phyloP scores from a whole-genome alignment of 1,140 invertebrate genomes.

The Drosophila azteca region DNA sequence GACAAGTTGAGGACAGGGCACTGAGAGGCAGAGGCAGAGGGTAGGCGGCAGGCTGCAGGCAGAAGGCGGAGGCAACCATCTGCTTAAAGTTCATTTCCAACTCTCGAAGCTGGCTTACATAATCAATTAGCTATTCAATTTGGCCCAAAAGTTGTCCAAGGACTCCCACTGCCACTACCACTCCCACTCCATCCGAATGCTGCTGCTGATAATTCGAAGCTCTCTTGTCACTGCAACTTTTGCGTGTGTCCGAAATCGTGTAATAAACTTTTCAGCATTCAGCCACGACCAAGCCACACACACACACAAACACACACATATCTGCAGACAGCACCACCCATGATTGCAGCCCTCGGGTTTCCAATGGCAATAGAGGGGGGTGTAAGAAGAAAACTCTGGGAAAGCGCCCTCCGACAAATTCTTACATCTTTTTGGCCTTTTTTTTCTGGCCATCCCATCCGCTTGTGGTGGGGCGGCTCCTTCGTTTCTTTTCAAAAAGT shows the following conservation, averaged over 20 bases:
- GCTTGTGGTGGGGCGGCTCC: constrained; percentile 32
- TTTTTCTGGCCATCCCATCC: background rate
- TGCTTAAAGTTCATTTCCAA: constrained; percentile 58
- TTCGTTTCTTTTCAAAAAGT: constrained; percentile 67
- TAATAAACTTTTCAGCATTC: constrained; percentile 60
- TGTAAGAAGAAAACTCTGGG: background rate
- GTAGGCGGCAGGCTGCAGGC: too few species aligned
- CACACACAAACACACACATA: background rate
- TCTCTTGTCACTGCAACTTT: constrained; percentile 49
- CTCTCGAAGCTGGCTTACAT: constrained; percentile 40
- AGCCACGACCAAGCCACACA: constrained; percentile 1
- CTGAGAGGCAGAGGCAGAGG: background rate
- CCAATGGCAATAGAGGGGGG: background rate
- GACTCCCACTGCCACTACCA: background rate
- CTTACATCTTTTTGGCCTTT: constrained; percentile 36
- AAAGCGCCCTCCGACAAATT: constrained; percentile 22
- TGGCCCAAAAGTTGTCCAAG: constrained; percentile 44
- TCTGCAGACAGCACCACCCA: constrained; percentile 1
- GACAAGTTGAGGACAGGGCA: constrained; percentile 43
- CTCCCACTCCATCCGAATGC: constrained; percentile 18
- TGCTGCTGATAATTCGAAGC: constrained; percentile 38
- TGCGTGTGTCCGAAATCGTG: constrained; percentile 65
- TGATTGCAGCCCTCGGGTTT: constrained; percentile 35
- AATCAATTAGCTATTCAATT: constrained; percentile 76
- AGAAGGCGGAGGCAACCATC: constrained; percentile 26